Percentiles rank a stretch among this genome's conserved stretches.
phyloP scores from a whole-genome alignment of 2,797 vertebrate genomes.

The Spheniscus humboldti region DNA sequence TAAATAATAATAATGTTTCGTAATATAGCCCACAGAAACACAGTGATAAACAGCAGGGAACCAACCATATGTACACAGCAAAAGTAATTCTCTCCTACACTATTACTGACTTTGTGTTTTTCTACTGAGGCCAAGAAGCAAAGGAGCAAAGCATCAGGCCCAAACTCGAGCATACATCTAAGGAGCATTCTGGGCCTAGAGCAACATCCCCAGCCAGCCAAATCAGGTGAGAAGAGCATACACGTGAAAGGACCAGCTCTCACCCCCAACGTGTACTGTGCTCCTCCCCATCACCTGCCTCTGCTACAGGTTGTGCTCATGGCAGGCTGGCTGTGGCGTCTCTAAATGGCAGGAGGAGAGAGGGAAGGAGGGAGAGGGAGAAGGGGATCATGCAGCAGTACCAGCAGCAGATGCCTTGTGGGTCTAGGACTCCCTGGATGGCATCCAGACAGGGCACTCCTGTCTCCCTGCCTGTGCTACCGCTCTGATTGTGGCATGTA shows the following conservation, averaged over 20 bases:
- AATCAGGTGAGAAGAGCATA: neutral
- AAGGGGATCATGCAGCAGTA: neutral
- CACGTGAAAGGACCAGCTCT: neutral
- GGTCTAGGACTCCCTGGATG: neutral
- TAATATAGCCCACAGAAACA: neutral
- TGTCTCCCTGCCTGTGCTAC: neutral
- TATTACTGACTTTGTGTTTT: neutral
- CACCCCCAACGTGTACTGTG: accelerated
- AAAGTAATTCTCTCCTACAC: neutral
- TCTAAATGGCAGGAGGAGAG: neutral
- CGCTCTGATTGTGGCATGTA: neutral
- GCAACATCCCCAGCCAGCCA: neutral
- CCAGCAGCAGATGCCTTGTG: neutral
- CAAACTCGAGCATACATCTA: neutral
- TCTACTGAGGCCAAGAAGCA: neutral
- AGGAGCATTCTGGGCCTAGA: neutral
- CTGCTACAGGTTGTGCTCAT: neutral
- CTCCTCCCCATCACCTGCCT: neutral
- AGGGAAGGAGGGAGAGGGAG: neutral
- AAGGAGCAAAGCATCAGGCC: neutral
- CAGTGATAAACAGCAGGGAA: neutral
- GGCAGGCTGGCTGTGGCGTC: neutral
- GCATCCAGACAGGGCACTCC: neutral
- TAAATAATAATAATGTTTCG: neutral
- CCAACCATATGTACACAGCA: neutral